Base-by-base conservation (phyloP, 2,113 vertebrate genomes). In the Edolisoma coerulescens region DNA sequence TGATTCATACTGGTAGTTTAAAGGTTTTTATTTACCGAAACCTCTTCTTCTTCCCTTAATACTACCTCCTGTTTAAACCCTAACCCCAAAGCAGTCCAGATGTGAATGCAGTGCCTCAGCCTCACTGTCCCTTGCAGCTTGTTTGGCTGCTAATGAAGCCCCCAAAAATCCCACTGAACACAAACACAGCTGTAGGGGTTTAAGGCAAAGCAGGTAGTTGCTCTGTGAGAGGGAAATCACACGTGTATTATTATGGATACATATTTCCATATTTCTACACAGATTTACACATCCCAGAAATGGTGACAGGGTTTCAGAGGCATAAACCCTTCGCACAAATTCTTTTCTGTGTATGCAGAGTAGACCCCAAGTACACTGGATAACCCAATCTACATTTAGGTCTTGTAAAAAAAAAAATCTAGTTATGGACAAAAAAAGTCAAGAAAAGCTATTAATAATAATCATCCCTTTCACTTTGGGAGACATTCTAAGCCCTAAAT, bases 161-260 rank as follows among this genome's bases (percentile, higher is more conserved):
- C 68, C 77, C 60, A 22, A 56, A 93, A 67, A 26, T 53, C 49
- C 17, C 35, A 8, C 44, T 39, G 56, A 84, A 33, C 65, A 44
- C 53, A 32, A 2, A 4, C 3, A 60, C 10, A 47, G 28, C n/a
- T 49, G 16, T 4, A 61, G 45, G 45, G 74, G 57, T 57, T 37
- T 56, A 27, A 73, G 39, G 50, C 23, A 57, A 45, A 73, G 35
- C 77, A 91, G 35, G 16, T 4, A 30, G 41, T 3, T 57, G 20
- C 45, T 57, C 57, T 69, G n/a, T 6, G 33, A 61, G 73, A 84
- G 77, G 41, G 49, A 42, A 87, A 45, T 69, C 64, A 30, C 41
- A 28, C 3, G 0, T 69, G 4, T 53, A 6, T 59, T 42, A 15
- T 16, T 49, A 44, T 0, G 60, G 14, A 20, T 7, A 16, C 6